Base-by-base conservation (phyloP, 2,888 invertebrate species). In the Caenorhabditis sinica region DNA sequence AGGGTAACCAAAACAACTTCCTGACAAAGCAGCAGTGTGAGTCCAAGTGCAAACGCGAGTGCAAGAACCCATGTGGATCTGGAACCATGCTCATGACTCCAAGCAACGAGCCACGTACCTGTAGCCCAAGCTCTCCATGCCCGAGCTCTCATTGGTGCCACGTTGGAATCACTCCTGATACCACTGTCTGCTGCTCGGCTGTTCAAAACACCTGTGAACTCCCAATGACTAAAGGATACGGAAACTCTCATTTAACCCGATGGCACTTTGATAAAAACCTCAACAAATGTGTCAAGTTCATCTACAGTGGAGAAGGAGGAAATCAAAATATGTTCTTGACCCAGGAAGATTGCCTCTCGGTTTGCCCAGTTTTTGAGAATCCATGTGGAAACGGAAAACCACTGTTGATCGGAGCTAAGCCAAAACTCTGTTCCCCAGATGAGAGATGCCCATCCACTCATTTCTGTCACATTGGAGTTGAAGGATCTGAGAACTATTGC, bases 1-100 rank as follows among this genome's bases (percentile, higher is more conserved):
- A 90, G 49, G 92, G 92, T 77, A 92, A 92, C 56, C 92, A 92
- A 82, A 92, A 92, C 87, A 92, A 92, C 82, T 92, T 92, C 85
- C 65, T 91, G 40, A 90, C 89, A 20, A 91, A 91, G 68, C 88
- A 89, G 45, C 86, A 86, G 58, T 93, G 93, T 71, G 92, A 92
- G 72, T 82, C 85, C 20, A 88, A 83, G 17, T 77, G 82, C 51
- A 82, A 75, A n/a, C 49, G 82, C 9, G 88, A 90, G 33, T 91
- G 90, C 74, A 86, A 86, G 43, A 90, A 91, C 71, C 92, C 92
- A 20, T 92, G 92, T 73, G 90, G 91, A 2, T 90, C 90, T 23
- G 91, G 91, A 43, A 85, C 88, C 0, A 89, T 92, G 83, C 80
- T 91, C 30, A 83, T 89, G 63, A 86, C 90, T 11, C 84, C 89